A percentile compares a stretch with the other conserved stretches of the same genome.
These are phyloP conservation scores for Plusia festucae DNA, from an alignment of 2,888 invertebrate species.

Conservation along the genomic window DNA sequence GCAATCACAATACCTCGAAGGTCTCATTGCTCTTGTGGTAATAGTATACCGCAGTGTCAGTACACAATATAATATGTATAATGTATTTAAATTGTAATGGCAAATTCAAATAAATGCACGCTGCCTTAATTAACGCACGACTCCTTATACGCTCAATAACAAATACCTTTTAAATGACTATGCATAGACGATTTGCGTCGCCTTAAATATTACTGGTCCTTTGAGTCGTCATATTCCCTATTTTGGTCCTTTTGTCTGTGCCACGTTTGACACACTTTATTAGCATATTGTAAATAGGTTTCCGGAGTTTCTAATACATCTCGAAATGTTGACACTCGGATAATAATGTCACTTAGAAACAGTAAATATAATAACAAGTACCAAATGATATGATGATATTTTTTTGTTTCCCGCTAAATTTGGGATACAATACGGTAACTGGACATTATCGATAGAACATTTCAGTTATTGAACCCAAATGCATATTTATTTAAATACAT, in stretches of 20 bases:
- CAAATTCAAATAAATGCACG: conserved; percentile 29
- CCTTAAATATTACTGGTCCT: conserved; percentile 56
- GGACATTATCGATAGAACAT: too few species aligned
- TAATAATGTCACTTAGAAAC: conserved; percentile 17
- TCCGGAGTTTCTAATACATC: conserved; percentile 34
- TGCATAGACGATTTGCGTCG: conserved; percentile 53
- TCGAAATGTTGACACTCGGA: conserved; percentile 21
- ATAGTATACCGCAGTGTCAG: not conserved
- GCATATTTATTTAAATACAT: not conserved
- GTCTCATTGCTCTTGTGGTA: not conserved
- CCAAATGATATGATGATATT: conserved; percentile 7
- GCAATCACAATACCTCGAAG: not conserved
- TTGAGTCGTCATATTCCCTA: conserved; percentile 59
- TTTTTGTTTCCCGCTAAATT: too few species aligned
- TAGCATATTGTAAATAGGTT: conserved; percentile 35
- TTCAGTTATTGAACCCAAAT: not conserved
- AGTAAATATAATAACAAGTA: not conserved
- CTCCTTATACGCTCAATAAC: conserved; percentile 43
- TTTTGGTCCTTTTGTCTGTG: conserved; percentile 49
- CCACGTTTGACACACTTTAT: conserved; percentile 36
- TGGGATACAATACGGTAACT: too few species aligned
- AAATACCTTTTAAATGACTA: conserved; percentile 62
- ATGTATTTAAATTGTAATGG: conserved; percentile 36
- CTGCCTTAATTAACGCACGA: conserved; percentile 27
- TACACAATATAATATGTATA: conserved; percentile 7